These are phyloP conservation scores for Mythimna albipuncta DNA, from an alignment of 2,888 invertebrate species.

Conservation along the genomic window DNA sequence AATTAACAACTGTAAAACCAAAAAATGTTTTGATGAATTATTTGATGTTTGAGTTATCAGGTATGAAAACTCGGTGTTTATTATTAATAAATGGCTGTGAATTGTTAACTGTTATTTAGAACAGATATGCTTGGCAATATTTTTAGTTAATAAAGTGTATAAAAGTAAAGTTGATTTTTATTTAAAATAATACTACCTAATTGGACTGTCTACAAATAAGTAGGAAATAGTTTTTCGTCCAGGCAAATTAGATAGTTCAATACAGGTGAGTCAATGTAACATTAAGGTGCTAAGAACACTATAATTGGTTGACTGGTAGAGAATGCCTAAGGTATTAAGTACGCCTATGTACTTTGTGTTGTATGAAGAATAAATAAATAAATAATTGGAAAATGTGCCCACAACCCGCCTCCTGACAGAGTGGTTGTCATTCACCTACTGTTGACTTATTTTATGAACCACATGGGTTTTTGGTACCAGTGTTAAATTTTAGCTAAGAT, in stretches of 20 bases:
- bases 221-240: background rate
- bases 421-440: no score
- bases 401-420: no score
- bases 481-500: background rate
- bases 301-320: no score
- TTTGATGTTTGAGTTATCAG: constrained; percentile 49
- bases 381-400: no score
- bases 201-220: background rate
- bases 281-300: no score
- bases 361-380: no score
- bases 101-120: constrained; percentile 88
- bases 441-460: no score
- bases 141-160: constrained; percentile 83
- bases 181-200: constrained; percentile 22
- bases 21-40: background rate
- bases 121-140: constrained; percentile 86
- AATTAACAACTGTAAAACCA: background rate
- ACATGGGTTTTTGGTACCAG: no score
- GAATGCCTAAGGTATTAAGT: no score
- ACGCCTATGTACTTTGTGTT: no score
- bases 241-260: no score
- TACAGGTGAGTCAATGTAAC: no score
- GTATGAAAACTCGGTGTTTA: constrained; percentile 65
- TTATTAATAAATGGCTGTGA: constrained; percentile 88
- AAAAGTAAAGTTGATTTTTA: constrained; percentile 58